These are phyloP conservation scores for Schizothorax lantsangensis DNA, from an alignment of 2,797 vertebrate species.

Conservation along the genomic window DNA sequence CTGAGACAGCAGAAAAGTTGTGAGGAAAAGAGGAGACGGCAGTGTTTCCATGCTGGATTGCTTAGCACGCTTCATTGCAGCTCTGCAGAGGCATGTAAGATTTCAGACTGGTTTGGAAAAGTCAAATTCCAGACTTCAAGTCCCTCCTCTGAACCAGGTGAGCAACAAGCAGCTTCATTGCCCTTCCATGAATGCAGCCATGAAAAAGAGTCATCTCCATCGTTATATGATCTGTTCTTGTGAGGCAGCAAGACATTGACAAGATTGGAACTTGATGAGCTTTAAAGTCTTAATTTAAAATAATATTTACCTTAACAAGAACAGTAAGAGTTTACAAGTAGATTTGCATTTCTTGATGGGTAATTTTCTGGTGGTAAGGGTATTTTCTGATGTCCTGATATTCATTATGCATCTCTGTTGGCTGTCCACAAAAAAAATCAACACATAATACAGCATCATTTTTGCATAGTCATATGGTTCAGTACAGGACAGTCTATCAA, in stretches of 20 bases:
- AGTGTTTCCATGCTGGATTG: slow-evolving; percentile 26
- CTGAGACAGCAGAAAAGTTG: slow-evolving; percentile 74
- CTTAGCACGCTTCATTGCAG: slow-evolving; percentile 6
- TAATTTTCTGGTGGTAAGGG: too few species aligned
- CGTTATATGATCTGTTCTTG: not conserved
- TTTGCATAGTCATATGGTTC: too few species aligned
- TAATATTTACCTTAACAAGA: not conserved
- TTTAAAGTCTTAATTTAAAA: not conserved
- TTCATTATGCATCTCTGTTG: too few species aligned
- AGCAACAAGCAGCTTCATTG: not conserved
- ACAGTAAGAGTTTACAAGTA: not conserved
- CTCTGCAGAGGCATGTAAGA: slow-evolving; percentile 5
- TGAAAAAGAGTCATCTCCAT: slow-evolving; percentile 62
- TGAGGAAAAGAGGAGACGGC: slow-evolving; percentile 40
- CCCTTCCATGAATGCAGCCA: slow-evolving; percentile 59
- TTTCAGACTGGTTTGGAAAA: slow-evolving; percentile 18
- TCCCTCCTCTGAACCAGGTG: not conserved
- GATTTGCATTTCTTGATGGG: too few species aligned
- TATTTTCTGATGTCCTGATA: not conserved
- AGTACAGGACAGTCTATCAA: not conserved
- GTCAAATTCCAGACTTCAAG: not conserved
- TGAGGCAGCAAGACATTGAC: not conserved
- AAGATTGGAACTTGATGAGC: not conserved
- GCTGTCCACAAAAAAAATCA: too few species aligned
- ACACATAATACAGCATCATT: too few species aligned